Evolutionary conservation across 2,113 vertebrate genomes (phyloP).

Genomic region (Nansenia antarctica): DNA sequence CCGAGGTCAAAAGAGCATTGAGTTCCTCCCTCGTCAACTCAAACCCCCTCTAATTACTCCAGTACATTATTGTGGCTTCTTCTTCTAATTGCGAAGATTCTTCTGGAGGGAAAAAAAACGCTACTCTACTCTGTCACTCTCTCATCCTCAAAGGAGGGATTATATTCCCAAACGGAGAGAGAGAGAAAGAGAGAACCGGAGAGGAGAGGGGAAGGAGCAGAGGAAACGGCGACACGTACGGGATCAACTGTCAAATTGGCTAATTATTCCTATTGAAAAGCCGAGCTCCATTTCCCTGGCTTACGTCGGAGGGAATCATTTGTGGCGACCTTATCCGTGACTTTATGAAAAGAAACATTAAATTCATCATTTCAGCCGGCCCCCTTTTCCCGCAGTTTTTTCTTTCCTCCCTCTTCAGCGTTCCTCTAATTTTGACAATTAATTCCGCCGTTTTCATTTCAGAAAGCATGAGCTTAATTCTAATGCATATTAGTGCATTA

Average conservation of each 20-base stretch:
- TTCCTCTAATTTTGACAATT: slow-evolving; percentile 57
- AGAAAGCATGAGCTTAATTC: slow-evolving; percentile 54
- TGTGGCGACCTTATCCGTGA: slow-evolving; percentile 67
- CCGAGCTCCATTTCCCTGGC: slow-evolving; percentile 69
- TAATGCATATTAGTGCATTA: slow-evolving; percentile 58
- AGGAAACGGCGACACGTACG: slow-evolving; percentile 39
- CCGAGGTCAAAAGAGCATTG: slow-evolving; percentile 59
- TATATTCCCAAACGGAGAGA: slow-evolving; percentile 62
- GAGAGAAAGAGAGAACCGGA: slow-evolving; percentile 11
- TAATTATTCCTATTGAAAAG: slow-evolving; percentile 74
- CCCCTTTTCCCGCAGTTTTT: neutral
- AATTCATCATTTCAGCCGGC: slow-evolving; percentile 48
- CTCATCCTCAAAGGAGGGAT: slow-evolving; percentile 69
- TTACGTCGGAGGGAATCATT: slow-evolving; percentile 70
- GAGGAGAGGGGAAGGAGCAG: neutral
- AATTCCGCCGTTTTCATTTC: slow-evolving; percentile 66
- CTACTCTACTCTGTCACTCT: slow-evolving; percentile 51
- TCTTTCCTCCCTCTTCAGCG: slow-evolving; percentile 33
- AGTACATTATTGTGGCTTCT: slow-evolving; percentile 54
- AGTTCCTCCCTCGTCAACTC: slow-evolving; percentile 47
- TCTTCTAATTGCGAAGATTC: slow-evolving; percentile 68
- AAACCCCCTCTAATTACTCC: slow-evolving; percentile 62
- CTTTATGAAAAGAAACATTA: slow-evolving; percentile 73
- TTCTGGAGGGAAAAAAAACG: slow-evolving; percentile 56
- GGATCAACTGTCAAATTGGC: slow-evolving; percentile 66